Conservation (phyloP, 2,797 vertebrate genomes). For the Squalus acanthias region DNA sequence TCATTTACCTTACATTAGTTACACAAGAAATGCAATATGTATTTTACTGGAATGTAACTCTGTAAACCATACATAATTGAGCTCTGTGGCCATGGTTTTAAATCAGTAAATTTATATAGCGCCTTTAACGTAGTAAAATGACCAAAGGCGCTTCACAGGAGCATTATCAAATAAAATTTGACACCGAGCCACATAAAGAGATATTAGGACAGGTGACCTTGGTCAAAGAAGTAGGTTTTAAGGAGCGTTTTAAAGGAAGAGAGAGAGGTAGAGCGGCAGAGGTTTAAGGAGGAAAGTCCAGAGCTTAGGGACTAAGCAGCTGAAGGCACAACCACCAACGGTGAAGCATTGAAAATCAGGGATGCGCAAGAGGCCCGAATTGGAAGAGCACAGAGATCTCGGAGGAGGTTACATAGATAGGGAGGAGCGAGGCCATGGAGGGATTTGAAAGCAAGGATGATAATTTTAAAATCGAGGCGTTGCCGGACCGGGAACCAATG, state of each 20-base stretch:
- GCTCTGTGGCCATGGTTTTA: background rate
- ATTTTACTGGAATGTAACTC: background rate
- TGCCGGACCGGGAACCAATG: background rate
- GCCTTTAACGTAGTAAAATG: background rate
- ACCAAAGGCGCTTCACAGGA: background rate
- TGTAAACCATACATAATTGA: background rate
- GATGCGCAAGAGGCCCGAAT: background rate
- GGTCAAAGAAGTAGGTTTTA: background rate
- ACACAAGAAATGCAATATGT: background rate
- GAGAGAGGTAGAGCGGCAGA: background rate
- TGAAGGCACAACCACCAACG: background rate
- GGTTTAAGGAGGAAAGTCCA: background rate
- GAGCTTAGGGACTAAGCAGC: background rate
- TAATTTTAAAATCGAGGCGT: background rate
- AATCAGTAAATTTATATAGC: background rate
- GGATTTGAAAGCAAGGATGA: background rate
- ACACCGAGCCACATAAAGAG: background rate
- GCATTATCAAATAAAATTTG: background rate
- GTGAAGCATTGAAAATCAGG: background rate
- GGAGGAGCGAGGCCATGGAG: background rate
- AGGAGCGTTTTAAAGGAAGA: background rate
- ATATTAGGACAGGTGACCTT: background rate
- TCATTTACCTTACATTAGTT: background rate
- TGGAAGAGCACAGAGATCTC: background rate
- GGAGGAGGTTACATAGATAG: background rate